Percentiles rank a stretch among this genome's conserved stretches.
These are phyloP conservation scores for Semicossyphus pulcher DNA, from an alignment of 2,113 vertebrate genomes.

Conservation along the genomic window DNA sequence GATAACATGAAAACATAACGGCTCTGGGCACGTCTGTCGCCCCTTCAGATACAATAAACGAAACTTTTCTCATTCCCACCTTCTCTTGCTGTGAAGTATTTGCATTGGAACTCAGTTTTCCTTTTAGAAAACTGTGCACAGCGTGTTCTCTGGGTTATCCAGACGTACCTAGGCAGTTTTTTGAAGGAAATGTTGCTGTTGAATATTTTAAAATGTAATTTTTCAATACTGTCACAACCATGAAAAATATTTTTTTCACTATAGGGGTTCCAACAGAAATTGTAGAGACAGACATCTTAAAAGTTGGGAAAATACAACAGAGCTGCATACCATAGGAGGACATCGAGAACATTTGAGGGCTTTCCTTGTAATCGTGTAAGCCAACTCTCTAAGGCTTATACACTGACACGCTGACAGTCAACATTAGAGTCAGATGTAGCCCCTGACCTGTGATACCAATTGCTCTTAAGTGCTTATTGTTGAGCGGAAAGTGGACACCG, in stretches of 20 bases:
- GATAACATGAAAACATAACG: not conserved
- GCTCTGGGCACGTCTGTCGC: not conserved
- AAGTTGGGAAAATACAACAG: not conserved
- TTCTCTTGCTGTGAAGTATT: not conserved
- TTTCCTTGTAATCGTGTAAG: not conserved
- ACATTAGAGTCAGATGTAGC: not conserved
- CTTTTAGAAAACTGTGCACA: not conserved
- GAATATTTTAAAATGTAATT: not conserved
- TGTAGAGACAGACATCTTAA: not conserved
- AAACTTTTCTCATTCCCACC: not conserved
- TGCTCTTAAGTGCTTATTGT: not conserved
- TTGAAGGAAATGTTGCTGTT: not conserved
- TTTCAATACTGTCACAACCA: not conserved
- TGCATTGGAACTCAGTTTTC: not conserved
- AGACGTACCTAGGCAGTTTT: not conserved
- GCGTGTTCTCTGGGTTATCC: not conserved
- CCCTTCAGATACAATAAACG: not conserved
- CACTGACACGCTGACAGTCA: not conserved
- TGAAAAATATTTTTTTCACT: not conserved
- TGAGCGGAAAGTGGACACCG: constrained; percentile 1
- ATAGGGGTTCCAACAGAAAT: not conserved
- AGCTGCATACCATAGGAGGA: not conserved
- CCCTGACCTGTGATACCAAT: not conserved
- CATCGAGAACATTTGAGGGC: not conserved
- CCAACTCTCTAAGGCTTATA: not conserved